phyloP scores from a whole-genome alignment of 92 coral and sea anemone species.

The Bergia puertoricense region DNA sequence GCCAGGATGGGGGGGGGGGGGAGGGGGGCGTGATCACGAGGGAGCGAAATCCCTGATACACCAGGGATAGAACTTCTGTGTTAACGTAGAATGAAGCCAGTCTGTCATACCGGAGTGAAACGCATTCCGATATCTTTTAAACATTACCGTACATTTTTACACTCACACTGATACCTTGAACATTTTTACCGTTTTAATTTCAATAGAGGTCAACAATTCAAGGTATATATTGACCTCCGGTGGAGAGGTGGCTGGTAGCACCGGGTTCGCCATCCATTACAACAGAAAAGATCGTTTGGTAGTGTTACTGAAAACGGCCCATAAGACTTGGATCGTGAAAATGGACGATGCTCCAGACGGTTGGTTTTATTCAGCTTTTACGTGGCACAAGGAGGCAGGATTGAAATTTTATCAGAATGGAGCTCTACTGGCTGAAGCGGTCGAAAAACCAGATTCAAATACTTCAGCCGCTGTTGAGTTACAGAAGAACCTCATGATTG shows the following conservation, averaged over 20 bases:
- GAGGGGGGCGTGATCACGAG: too few species aligned
- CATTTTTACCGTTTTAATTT: background rate
- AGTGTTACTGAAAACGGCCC: constrained; percentile 1
- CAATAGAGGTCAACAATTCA: background rate
- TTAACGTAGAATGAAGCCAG: too few species aligned
- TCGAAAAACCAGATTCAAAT: background rate
- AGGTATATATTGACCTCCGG: constrained; percentile 31
- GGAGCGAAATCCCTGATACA: too few species aligned
- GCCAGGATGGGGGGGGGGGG: too few species aligned
- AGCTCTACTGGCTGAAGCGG: background rate
- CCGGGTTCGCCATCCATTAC: constrained; percentile 13
- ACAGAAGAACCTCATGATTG: background rate
- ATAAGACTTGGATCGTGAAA: background rate
- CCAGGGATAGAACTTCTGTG: too few species aligned
- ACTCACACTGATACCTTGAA: too few species aligned
- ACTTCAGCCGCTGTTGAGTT: background rate
- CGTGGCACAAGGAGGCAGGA: constrained; percentile 12
- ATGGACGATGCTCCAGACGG: constrained; percentile 2
- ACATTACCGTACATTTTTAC: too few species aligned
- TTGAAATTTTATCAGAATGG: constrained; percentile 24
- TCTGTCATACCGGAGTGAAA: too few species aligned
- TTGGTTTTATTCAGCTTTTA: constrained; percentile 21
- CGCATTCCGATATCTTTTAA: too few species aligned
- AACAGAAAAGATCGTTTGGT: constrained; percentile 23
- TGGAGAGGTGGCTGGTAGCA: background rate